A percentile compares a stretch with the other conserved stretches of the same genome.
Conservation (phyloP, 2,888 invertebrate species). For the Busseola fusca region DNA sequence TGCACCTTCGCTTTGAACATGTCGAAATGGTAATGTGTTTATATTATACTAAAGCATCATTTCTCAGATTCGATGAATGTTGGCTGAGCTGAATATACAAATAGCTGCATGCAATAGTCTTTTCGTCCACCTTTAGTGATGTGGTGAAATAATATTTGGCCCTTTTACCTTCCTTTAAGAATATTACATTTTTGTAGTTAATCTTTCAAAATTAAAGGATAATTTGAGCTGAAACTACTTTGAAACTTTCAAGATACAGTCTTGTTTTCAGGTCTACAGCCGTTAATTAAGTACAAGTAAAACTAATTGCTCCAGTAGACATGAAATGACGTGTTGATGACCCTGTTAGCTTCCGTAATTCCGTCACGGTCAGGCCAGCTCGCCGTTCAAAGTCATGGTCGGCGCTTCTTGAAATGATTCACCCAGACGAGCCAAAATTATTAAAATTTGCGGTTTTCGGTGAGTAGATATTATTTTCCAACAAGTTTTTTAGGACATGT, state of each 20-base stretch:
- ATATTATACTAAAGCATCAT: conserved; percentile 19
- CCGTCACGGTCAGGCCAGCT: conserved; percentile 30
- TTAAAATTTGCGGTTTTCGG: conserved; percentile 35
- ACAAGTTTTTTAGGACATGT: conserved; percentile 11
- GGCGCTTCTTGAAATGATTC: conserved; percentile 35
- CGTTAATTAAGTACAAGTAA: conserved; percentile 23
- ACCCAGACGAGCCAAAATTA: conserved; percentile 25
- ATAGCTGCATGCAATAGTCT: conserved; percentile 21
- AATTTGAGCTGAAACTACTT: neutral
- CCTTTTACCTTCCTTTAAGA: neutral
- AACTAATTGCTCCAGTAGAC: conserved; percentile 17
- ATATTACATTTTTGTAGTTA: neutral
- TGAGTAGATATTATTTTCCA: conserved; percentile 5
- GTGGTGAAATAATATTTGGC: conserved; percentile 1
- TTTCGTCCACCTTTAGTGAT: neutral
- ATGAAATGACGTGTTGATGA: conserved; percentile 36
- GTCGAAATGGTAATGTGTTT: conserved; percentile 39
- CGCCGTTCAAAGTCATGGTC: conserved; percentile 58
- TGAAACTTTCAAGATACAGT: neutral
- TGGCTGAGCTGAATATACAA: conserved; percentile 33
- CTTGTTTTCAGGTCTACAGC: neutral
- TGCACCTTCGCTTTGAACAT: conserved; percentile 29
- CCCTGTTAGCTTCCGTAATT: conserved; percentile 48
- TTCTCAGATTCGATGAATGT: conserved; percentile 35
- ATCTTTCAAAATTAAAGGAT: neutral